Conservation (phyloP, 2,888 invertebrate species). For the Carpatolechia fugitivella region DNA sequence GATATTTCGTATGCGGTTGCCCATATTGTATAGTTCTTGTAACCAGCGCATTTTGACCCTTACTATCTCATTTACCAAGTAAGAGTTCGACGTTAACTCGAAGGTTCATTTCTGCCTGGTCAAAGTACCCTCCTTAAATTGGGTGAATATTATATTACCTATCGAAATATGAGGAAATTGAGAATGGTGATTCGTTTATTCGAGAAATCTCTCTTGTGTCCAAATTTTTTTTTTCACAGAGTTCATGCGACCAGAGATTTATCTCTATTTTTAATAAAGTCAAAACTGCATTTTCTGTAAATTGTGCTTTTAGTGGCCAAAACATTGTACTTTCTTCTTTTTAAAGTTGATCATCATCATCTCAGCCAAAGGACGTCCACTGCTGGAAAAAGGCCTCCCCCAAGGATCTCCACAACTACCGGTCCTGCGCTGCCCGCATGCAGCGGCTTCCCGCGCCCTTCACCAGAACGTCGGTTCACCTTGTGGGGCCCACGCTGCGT, state of each 20-base stretch:
- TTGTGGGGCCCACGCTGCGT: too few relatives aligned
- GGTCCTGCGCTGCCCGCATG: too few relatives aligned
- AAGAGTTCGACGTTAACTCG: not conserved
- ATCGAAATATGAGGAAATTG: conserved; percentile 48
- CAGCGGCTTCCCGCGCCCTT: too few relatives aligned
- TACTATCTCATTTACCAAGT: not conserved
- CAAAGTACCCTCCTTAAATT: conserved; percentile 33
- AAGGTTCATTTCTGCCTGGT: conserved; percentile 26
- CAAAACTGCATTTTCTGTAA: too few relatives aligned
- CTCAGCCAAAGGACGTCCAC: too few relatives aligned
- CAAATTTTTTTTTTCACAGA: not conserved
- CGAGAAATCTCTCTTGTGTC: conserved; percentile 3
- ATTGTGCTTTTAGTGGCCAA: too few relatives aligned
- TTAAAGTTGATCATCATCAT: too few relatives aligned
- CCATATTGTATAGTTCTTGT: conserved; percentile 31
- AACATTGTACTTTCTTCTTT: too few relatives aligned
- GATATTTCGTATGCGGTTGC: conserved; percentile 26
- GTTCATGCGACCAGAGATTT: not conserved
- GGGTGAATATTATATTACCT: conserved; percentile 48
- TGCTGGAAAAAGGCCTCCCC: too few relatives aligned
- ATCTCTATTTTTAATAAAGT: too few relatives aligned
- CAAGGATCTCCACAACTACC: too few relatives aligned
- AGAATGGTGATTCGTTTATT: conserved; percentile 36
- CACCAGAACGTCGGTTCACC: too few relatives aligned
- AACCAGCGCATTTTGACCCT: conserved; percentile 12